Evolutionary conservation across 2,888 invertebrate genomes (phyloP), one percentile per base, ranked within the genome.

Genomic region (Platycheirus albimanus): DNA sequence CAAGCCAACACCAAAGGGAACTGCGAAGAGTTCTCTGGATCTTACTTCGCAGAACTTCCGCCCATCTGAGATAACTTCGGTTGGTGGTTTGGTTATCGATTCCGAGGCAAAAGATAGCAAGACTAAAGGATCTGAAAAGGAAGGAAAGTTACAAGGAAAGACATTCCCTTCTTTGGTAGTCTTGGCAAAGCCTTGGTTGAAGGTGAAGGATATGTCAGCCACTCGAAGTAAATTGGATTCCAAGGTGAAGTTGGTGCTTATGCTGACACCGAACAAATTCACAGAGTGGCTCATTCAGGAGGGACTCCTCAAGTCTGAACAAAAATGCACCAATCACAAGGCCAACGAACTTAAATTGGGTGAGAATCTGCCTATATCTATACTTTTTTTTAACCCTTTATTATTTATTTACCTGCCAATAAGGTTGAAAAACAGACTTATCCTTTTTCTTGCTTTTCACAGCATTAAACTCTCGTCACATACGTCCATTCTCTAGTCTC

Each of bases 221-320:
- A 94, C 95, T 86, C 92, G 95, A 11, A 91, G 93, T 0, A 91
- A 93, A 19, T 90, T 95, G 3, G 97, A 97, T 91, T 93, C 94
- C 41, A 95, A 95, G 89, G 96, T 97, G 0, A 97, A 97, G 90
- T 92, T 94, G 1, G 95, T 96, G 3, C 91, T 97, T 11, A 95
- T 96, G 93, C 94, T 95, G 88, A 94, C 94, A 0, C 94, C 96
- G 0, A 95, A 96, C 85, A 96, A 96, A 90, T 96, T 97, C 88
- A 96, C 96, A 0, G 97, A 97, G 91, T 97, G 97, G 96, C 92
- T 97, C 61, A 95, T 97, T 75, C 96, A 97, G 88, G 95, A 96
- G 88, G 97, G 97, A 0, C 89, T 97, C 1, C 93, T 97, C 1
- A 92, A 95, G 36, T 94, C 96, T 0, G 96, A 96, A 87, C 97